Evolutionary conservation across 2,888 invertebrate species (phyloP).

Genomic region (Microchrysa polita): DNA sequence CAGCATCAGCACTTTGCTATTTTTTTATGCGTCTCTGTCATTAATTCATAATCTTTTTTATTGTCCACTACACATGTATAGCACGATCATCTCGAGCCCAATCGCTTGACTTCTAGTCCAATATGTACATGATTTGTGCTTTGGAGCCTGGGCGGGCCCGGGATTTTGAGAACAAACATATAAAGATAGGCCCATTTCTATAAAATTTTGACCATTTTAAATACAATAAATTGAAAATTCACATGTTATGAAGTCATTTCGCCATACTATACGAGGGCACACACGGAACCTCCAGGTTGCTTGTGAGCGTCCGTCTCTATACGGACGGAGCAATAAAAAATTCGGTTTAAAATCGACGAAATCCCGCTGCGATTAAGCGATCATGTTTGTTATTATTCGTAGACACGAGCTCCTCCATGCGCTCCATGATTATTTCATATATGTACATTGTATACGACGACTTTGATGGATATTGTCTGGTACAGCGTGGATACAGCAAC

Average conservation of each 20-base stretch:
- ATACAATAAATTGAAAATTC: slow-evolving; percentile 36
- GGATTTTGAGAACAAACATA: not conserved
- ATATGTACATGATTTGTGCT: not conserved
- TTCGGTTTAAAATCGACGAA: no score
- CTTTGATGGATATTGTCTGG: no score
- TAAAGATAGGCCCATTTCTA: slow-evolving; percentile 13
- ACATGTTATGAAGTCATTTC: slow-evolving; percentile 13
- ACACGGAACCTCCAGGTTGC: not conserved
- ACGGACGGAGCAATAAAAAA: no score
- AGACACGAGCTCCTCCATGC: not conserved
- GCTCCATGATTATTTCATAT: no score
- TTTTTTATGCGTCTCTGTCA: not conserved
- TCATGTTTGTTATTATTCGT: slow-evolving; percentile 16
- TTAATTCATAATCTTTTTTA: slow-evolving; percentile 37
- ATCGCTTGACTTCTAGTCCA: not conserved
- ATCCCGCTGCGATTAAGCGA: slow-evolving; percentile 28
- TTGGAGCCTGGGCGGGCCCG: not conserved
- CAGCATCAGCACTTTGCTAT: not conserved
- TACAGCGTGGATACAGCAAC: no score
- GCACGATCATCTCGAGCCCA: slow-evolving; percentile 30
- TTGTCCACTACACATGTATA: slow-evolving; percentile 14
- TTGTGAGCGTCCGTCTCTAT: no score
- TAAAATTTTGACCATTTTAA: slow-evolving; percentile 21
- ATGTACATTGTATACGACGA: no score
- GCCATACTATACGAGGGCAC: not conserved